phyloP scores from a whole-genome alignment of 2,113 vertebrate species.

The Barnardius zonarius region DNA sequence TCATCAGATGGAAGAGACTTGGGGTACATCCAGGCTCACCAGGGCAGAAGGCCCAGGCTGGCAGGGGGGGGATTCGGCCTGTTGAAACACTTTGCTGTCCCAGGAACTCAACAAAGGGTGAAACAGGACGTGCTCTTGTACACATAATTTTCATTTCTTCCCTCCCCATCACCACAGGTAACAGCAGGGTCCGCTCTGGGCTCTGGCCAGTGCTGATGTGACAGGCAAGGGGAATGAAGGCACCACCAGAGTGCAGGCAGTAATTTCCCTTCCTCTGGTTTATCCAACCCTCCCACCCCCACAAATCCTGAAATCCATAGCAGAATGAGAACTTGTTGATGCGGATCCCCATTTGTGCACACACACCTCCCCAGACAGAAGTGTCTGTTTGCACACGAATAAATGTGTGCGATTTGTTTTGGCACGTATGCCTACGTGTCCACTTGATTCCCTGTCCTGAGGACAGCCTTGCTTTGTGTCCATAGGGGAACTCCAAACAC shows the following conservation, averaged over 20 bases:
- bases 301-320: slow-evolving; percentile 40
- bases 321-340: slow-evolving; percentile 27
- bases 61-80: neutral
- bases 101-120: neutral
- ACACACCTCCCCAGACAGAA: neutral
- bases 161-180: slow-evolving; percentile 27
- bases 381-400: slow-evolving; percentile 33
- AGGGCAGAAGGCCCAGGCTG: neutral
- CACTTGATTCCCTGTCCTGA: slow-evolving; percentile 62
- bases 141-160: neutral
- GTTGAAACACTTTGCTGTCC: slow-evolving; percentile 42
- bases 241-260: neutral
- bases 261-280: slow-evolving; percentile 33
- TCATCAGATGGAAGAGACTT: neutral
- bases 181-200: neutral
- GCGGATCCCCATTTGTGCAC: neutral
- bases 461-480: slow-evolving; percentile 72
- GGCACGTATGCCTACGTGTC: slow-evolving; percentile 44
- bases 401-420: slow-evolving; percentile 17
- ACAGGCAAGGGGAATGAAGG: slow-evolving; percentile 31
- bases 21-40: neutral
- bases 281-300: neutral
- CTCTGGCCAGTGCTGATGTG: slow-evolving; percentile 36
- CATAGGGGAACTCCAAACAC: slow-evolving; percentile 78
- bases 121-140: neutral